Conservation (phyloP, 2,113 vertebrate species). For the Pluvianellus socialis region DNA sequence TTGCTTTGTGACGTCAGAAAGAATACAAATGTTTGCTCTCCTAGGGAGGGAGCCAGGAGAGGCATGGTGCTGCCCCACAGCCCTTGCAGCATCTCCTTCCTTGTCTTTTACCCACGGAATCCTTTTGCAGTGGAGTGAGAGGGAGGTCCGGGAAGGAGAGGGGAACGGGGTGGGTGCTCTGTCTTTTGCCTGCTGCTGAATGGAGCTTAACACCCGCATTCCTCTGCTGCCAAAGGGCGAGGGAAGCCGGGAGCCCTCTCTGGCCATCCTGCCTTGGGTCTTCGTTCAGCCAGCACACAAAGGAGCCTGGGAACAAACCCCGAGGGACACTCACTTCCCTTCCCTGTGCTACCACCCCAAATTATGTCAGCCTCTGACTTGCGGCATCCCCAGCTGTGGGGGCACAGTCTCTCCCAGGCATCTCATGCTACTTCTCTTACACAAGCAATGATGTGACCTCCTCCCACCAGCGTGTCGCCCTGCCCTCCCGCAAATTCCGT, state of each 20-base stretch:
- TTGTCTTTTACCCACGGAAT: background rate
- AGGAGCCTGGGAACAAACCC: background rate
- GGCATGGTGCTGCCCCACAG: background rate
- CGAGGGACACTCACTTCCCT: background rate
- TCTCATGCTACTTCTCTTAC: background rate
- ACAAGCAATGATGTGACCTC: background rate
- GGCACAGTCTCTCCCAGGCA: fast-evolving
- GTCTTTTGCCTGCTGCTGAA: background rate
- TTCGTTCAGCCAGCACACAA: background rate
- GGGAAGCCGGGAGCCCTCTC: background rate
- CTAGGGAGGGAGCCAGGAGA: background rate
- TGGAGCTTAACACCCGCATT: background rate
- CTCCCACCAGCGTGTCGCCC: fast-evolving
- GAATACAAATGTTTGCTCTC: constrained; percentile 23
- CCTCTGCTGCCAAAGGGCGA: background rate
- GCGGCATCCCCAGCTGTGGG: fast-evolving
- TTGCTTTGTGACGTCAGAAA: background rate
- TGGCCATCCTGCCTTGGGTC: background rate
- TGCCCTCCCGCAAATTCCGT: background rate
- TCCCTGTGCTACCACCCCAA: background rate
- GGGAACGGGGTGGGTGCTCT: background rate
- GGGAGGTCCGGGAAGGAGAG: fast-evolving
- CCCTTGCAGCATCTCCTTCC: background rate
- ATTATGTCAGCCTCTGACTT: fast-evolving
- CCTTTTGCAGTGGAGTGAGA: background rate